Percentiles rank a stretch among this genome's conserved stretches.
These are phyloP conservation scores for Smithornis capensis DNA, from an alignment of 2,113 vertebrate genomes.

Conservation along the genomic window DNA sequence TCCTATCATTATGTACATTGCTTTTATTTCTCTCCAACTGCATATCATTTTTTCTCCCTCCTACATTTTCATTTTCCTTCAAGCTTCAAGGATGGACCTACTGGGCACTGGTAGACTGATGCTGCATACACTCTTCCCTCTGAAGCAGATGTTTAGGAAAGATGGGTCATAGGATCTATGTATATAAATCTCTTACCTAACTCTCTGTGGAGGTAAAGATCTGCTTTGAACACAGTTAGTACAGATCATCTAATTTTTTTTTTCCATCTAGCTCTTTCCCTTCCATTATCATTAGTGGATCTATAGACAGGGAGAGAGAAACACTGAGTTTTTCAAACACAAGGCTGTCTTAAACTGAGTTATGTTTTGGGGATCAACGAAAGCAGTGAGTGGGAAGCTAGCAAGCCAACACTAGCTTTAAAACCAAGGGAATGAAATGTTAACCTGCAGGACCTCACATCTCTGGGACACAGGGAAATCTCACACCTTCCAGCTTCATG, in stretches of 20 bases:
- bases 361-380: not conserved
- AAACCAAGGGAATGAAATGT: not conserved
- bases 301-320: not conserved
- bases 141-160: not conserved
- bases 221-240: not conserved
- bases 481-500: not conserved
- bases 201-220: not conserved
- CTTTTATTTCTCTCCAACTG: not conserved
- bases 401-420: not conserved
- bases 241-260: not conserved
- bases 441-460: not conserved
- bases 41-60: not conserved
- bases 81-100: not conserved
- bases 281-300: not conserved
- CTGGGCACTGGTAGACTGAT: not conserved
- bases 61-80: not conserved
- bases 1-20: not conserved
- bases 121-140: not conserved
- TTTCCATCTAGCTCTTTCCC: not conserved
- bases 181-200: not conserved
- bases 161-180: not conserved
- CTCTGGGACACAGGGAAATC: not conserved
- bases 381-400: not conserved
- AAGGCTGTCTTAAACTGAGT: not conserved
- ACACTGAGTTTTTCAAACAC: not conserved